These are phyloP conservation scores for Drosophila engyochracea DNA, from an alignment of 2,888 invertebrate genomes.

Conservation along the genomic window DNA sequence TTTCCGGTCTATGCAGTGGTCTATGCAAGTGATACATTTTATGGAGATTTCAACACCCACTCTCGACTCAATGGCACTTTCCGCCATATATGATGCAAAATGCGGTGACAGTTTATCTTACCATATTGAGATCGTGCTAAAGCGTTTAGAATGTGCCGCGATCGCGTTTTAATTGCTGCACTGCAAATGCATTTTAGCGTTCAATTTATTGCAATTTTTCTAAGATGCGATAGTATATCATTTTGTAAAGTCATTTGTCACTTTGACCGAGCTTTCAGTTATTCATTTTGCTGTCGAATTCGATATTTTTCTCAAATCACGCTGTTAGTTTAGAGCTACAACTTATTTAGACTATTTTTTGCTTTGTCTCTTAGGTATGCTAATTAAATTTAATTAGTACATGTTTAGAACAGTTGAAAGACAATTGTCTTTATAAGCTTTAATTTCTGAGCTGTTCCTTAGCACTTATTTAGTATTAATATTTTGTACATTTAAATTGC, in stretches of 20 bases:
- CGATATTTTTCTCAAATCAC: neutral
- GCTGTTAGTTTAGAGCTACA: neutral
- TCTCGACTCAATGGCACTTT: conserved; percentile 48
- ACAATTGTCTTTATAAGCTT: neutral
- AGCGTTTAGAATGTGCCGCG: conserved; percentile 35
- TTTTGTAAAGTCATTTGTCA: neutral
- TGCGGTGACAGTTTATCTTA: conserved; percentile 40
- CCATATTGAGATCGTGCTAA: conserved; percentile 43
- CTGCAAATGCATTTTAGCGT: conserved; percentile 1
- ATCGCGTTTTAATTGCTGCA: conserved; percentile 47
- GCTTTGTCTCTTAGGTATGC: neutral
- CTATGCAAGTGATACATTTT: conserved; percentile 37
- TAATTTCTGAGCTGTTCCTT: neutral
- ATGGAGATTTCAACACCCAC: conserved; percentile 66
- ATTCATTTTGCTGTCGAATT: neutral
- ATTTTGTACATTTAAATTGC: neutral
- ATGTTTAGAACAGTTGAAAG: neutral
- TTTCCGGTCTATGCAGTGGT: conserved; percentile 51
- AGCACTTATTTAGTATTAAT: no score
- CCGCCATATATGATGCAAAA: conserved; percentile 23
- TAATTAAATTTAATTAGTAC: neutral
- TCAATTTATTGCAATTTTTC: conserved; percentile 7
- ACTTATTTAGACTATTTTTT: neutral
- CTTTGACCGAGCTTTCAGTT: neutral
- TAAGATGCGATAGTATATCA: conserved; percentile 2